Base-by-base conservation (phyloP, 2,888 invertebrate species). In the Calliopum simillimum region DNA sequence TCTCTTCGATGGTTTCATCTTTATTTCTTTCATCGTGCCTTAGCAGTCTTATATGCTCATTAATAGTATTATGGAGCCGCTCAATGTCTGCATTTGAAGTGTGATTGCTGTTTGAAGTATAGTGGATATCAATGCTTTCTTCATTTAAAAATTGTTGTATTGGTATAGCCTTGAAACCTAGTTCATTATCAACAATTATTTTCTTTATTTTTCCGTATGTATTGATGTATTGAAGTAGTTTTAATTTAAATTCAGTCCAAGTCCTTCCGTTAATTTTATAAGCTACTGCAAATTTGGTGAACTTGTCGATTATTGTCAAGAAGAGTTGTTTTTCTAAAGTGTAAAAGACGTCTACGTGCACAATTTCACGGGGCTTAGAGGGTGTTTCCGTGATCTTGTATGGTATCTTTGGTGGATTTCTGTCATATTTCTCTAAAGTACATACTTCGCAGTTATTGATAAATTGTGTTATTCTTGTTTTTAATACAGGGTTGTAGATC, bases 361-460 rank as follows among this genome's bases (percentile, higher is more conserved):
- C 4, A 33, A 59, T 69, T 69, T 69, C 69, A 23, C 58, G 44
- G 44, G 63, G 63, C 33, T 47, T 49, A 1, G 63, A 47, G n/a
- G 63, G 47, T 21, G 63, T 63, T 63, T 63, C 14, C 43, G 19
- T 43, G 43, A 53, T 43, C 8, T 33, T 33, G 25, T 47, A 53
- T 64, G 64, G 19, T 64, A 41, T 12, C 53, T 72, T 75, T 1
- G 69, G 66, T 4, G 73, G 76, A 14, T 70, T 72, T 47, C 73
- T 61, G 8, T 70, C 72, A 19, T 74, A 74, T 70, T 76, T 75
- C 53, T 70, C 70, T 6, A 71, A 1, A 4, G 43, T 69, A 21
- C 74, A 74, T 11, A 72, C 55, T 14, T 75, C 72, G 43, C 75
- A 76, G 56, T 75, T 76, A n/a, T 78, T 76, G 5, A 75, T 72